phyloP scores from a whole-genome alignment of 2,113 vertebrate species.

The Nesoenas mayeri region DNA sequence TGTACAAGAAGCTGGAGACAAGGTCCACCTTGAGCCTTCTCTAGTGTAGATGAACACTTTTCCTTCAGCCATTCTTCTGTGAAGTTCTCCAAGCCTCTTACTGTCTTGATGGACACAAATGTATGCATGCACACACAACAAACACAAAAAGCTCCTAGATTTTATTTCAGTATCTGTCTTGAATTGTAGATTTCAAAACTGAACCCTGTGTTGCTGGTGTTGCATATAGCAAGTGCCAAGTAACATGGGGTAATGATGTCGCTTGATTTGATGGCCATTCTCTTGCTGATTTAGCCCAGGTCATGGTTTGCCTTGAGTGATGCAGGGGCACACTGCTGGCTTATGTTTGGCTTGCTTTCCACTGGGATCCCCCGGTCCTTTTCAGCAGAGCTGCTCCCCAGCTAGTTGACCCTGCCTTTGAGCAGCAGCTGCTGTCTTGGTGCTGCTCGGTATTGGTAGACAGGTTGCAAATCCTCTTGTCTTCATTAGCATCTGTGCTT shows the following conservation, averaged over 20 bases:
- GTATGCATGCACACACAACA: too few species aligned
- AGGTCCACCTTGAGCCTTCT: not conserved
- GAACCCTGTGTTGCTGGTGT: not conserved
- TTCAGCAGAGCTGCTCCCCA: too few species aligned
- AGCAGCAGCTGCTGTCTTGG: not conserved
- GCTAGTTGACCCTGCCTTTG: not conserved
- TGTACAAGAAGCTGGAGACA: not conserved
- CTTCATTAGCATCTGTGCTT: not conserved
- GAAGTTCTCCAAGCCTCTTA: not conserved
- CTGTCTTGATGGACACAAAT: not conserved
- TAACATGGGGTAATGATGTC: not conserved
- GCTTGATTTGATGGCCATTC: not conserved
- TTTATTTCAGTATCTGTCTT: not conserved
- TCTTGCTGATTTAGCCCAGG: not conserved
- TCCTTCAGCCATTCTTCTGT: not conserved
- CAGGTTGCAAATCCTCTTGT: not conserved
- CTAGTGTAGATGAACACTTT: not conserved
- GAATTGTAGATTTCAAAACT: not conserved
- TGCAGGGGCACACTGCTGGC: too few species aligned
- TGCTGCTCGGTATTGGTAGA: not conserved
- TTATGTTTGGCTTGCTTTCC: too few species aligned
- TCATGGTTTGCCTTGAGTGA: not conserved
- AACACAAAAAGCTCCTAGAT: not conserved
- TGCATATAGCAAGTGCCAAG: not conserved
- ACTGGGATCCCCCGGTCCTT: too few species aligned